Percentiles rank a stretch among this genome's conserved stretches.
Conservation (phyloP, 2,888 invertebrate genomes). For the Bellardia pandia region DNA sequence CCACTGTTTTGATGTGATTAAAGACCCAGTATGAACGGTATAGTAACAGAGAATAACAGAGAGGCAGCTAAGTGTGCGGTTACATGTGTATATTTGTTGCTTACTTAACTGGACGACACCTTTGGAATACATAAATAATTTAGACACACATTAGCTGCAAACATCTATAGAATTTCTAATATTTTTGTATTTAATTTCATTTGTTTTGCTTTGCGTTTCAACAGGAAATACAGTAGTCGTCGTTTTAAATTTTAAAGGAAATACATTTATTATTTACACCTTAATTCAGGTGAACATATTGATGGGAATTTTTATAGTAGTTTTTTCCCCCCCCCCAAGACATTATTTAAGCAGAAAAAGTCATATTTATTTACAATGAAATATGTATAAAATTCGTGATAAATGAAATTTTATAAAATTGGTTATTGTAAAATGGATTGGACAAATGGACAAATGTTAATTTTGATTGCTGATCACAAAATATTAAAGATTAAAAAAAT, state of each 20-base stretch:
- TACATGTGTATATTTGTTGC: slow-evolving; percentile 1
- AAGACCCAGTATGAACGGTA: not conserved
- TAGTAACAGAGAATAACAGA: not conserved
- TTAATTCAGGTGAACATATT: slow-evolving; percentile 39
- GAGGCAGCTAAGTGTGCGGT: not conserved
- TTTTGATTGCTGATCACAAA: too few relatives aligned
- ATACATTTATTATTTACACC: slow-evolving; percentile 31
- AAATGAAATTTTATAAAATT: slow-evolving; percentile 7
- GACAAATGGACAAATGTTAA: too few relatives aligned
- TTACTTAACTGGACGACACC: slow-evolving; percentile 40
- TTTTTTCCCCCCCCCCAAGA: not conserved
- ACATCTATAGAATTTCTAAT: slow-evolving; percentile 59
- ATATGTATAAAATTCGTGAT: not conserved
- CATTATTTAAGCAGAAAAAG: slow-evolving; percentile 4
- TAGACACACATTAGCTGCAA: slow-evolving; percentile 2
- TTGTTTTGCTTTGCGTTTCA: slow-evolving; percentile 28
- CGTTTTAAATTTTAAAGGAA: slow-evolving; percentile 30
- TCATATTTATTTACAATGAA: slow-evolving; percentile 1
- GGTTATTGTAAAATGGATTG: too few relatives aligned
- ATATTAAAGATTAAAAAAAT: too few relatives aligned
- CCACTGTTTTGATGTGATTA: not conserved
- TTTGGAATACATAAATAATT: slow-evolving; percentile 55
- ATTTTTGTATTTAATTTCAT: not conserved
- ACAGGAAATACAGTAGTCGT: slow-evolving; percentile 41
- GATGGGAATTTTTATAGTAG: slow-evolving; percentile 10